phyloP scores from a whole-genome alignment of 2,888 invertebrate genomes.

The Vanessa cardui region DNA sequence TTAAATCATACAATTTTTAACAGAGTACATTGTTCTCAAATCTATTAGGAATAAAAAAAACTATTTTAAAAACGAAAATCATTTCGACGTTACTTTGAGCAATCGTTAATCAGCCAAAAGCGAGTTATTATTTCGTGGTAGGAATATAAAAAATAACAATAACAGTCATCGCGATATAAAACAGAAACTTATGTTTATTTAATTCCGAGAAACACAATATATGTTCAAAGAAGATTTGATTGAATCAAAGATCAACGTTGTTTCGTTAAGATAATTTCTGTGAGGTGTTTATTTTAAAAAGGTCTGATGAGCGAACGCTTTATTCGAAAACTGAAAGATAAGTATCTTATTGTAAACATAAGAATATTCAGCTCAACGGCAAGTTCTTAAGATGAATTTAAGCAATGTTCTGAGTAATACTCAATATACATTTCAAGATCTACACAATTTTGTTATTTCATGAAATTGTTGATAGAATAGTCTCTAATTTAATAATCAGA shows the following conservation, averaged over 20 bases:
- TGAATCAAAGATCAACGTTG: slow-evolving; percentile 21
- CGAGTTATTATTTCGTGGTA: background rate
- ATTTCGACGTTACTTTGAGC: no score
- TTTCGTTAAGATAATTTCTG: slow-evolving; percentile 19
- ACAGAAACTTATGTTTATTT: slow-evolving; percentile 19
- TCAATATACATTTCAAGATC: no score
- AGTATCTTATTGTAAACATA: background rate
- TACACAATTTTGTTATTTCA: no score
- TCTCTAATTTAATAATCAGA: no score
- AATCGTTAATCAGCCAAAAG: no score
- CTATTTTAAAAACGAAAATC: no score
- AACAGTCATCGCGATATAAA: slow-evolving; percentile 9
- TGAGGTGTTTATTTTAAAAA: slow-evolving; percentile 14
- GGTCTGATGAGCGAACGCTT: background rate
- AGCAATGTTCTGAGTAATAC: no score
- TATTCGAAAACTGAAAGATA: background rate
- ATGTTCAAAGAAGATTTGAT: slow-evolving; percentile 22
- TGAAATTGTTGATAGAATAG: no score
- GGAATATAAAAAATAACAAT: slow-evolving; percentile 10
- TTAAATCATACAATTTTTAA: no score
- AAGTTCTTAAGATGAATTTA: background rate
- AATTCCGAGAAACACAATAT: slow-evolving; percentile 17
- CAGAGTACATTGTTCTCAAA: no score
- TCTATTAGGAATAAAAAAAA: no score
- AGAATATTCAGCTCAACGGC: background rate